Conservation (phyloP, 2,113 vertebrate genomes). For the Hirundichthys speculiger region DNA sequence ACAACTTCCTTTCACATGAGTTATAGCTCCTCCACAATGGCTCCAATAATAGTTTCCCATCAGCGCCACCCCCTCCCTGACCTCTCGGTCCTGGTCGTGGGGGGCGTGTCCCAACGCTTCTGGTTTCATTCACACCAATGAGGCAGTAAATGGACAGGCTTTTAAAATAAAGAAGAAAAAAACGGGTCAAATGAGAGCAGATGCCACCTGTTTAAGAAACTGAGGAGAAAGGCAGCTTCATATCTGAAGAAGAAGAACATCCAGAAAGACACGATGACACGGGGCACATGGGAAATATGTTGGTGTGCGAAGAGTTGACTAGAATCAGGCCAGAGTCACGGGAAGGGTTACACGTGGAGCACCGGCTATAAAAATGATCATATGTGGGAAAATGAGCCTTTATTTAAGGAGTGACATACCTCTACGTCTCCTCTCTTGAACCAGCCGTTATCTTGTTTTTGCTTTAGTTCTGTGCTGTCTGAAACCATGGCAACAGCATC, state of each 20-base stretch:
- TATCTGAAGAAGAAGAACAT: neutral
- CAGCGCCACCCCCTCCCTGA: constrained; percentile 52
- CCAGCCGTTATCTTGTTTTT: too few relatives aligned
- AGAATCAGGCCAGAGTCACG: too few relatives aligned
- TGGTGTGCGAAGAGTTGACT: too few relatives aligned
- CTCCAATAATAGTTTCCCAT: constrained; percentile 72
- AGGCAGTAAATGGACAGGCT: constrained; percentile 18
- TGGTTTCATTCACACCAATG: constrained; percentile 51
- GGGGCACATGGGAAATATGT: neutral
- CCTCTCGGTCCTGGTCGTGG: constrained; percentile 31
- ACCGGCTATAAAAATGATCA: too few relatives aligned
- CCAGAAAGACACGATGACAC: neutral
- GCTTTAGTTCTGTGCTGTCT: too few relatives aligned
- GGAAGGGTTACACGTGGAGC: too few relatives aligned
- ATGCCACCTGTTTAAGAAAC: constrained; percentile 11
- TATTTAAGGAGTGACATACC: too few relatives aligned
- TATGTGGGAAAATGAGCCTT: too few relatives aligned
- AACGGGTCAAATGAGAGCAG: neutral
- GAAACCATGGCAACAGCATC: too few relatives aligned
- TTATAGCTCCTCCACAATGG: constrained; percentile 70
- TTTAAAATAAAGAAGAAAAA: too few relatives aligned
- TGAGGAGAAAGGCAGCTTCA: neutral
- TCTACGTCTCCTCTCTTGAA: too few relatives aligned
- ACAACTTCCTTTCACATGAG: constrained; percentile 70
- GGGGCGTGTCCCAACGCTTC: constrained; percentile 10